A percentile compares a stretch with the other conserved stretches of the same genome.
Conservation (phyloP, 1,140 invertebrate genomes). For the Drosophila ohnishii region DNA sequence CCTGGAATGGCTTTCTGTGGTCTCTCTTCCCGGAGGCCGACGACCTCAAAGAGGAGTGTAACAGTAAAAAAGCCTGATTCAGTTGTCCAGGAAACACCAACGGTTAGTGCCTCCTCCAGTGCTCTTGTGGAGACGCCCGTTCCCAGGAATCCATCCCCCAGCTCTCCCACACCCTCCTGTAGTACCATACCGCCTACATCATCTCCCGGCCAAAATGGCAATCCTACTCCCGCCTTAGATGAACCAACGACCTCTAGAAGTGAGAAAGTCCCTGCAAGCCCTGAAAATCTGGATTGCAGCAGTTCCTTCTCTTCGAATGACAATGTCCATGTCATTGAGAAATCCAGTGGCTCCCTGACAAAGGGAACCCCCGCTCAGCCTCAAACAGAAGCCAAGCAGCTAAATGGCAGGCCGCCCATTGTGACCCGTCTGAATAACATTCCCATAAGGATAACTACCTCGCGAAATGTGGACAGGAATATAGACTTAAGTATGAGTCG, state of each 20-base stretch:
- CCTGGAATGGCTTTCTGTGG: conserved; percentile 58
- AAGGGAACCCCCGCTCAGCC: background rate
- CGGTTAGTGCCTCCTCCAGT: background rate
- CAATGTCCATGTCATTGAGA: conserved; percentile 41
- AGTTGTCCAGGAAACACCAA: background rate
- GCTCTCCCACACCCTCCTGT: background rate
- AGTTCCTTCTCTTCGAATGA: conserved; percentile 50
- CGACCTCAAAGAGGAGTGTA: background rate
- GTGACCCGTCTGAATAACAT: conserved; percentile 58
- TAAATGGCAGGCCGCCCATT: conserved; percentile 44
- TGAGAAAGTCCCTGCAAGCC: background rate
- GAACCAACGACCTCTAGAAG: background rate
- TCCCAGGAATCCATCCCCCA: background rate
- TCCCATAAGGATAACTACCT: conserved; percentile 66
- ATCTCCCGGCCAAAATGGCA: background rate
- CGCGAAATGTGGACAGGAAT: conserved; percentile 33
- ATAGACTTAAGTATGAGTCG: conserved; percentile 40
- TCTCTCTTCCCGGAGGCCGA: too few species aligned
- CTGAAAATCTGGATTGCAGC: conserved; percentile 18
- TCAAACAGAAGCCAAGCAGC: conserved; percentile 46
- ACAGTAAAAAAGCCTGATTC: background rate
- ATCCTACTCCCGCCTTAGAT: background rate
- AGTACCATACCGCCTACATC: background rate
- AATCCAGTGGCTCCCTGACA: background rate
- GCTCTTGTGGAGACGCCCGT: background rate